Base-by-base conservation (phyloP, 2,797 vertebrate genomes). In the Pagetopsis macropterus region DNA sequence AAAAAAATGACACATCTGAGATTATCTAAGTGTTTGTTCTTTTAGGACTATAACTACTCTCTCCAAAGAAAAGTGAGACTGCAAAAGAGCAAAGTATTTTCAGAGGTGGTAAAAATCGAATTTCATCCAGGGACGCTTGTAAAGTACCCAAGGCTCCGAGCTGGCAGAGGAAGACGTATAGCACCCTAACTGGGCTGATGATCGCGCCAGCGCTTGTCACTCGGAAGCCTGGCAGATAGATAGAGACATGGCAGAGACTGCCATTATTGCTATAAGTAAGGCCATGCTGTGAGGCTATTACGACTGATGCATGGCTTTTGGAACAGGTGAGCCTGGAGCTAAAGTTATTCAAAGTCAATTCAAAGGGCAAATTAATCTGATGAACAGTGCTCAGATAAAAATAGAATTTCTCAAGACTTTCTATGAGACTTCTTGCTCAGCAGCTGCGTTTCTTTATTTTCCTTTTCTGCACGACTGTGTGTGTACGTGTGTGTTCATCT, bases 71-170 rank as follows among this genome's bases (percentile, higher is more conserved):
- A 75, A 50, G 21, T 21, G 13, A 68, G 76, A 78, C 74, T 62
- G 76, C 31, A 58, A 75, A 54, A 87, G 70, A 85, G 72, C 66
- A 77, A 77, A 81, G 76, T 78, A 61, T 67, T 79, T 89, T 89
- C 66, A 80, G 82, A 90, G 82, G 84, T 89, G 77, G 23, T 68
- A 45, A 80, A 88, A 90, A 92, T 91, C 79, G 81, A 59, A 91
- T 92, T 90, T 92, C 79, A 87, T 59, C 69, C 78, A 62, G 84
- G 60, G 70, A 85, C 23, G 23, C 23, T 23, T 81, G 72, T 76
- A 70, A 86, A 84, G 85, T 76, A 86, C 79, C 78, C 57, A 65
- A 51, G 54, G 82, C 87, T 90, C 73, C 19, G 71, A 83, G 74
- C 64, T 85, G 88, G 78, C 86, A 88, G 79, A 80, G 59, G 78